Percentiles rank a stretch among this genome's conserved stretches.
Evolutionary conservation across 1,140 invertebrate species (phyloP).

Genomic region (Trichonephila clavata): DNA sequence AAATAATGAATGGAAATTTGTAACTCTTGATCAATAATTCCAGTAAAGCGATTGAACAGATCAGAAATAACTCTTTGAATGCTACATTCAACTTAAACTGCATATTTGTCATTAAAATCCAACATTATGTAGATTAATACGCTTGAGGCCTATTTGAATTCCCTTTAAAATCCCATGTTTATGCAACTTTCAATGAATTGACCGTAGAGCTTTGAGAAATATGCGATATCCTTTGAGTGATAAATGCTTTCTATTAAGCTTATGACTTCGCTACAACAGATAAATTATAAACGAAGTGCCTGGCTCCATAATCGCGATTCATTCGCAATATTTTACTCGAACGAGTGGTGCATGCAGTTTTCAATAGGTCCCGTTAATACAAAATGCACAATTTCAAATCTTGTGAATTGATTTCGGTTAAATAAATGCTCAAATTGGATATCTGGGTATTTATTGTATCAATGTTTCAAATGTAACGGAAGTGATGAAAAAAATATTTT

Average conservation of each 20-base stretch:
- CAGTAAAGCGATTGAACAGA: too few species aligned
- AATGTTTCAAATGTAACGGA: too few species aligned
- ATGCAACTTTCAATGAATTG: constrained; percentile 14
- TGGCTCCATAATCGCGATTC: neutral
- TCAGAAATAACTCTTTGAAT: too few species aligned
- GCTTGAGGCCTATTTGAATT: neutral
- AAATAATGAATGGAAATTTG: too few species aligned
- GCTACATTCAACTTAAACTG: neutral
- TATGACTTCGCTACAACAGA: neutral
- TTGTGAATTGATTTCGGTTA: neutral
- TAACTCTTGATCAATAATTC: too few species aligned
- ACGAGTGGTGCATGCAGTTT: neutral
- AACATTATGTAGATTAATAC: neutral
- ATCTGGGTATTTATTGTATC: too few species aligned
- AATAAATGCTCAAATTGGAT: neutral
- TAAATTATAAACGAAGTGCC: neutral
- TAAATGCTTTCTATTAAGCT: constrained; percentile 4
- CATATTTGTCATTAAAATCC: constrained; percentile 12
- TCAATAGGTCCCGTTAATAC: neutral
- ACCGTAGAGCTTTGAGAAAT: neutral
- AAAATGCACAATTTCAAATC: neutral
- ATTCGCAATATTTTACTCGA: neutral
- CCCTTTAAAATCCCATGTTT: neutral
- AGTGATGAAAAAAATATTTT: too few species aligned
- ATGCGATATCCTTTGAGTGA: constrained; percentile 6